phyloP scores from a whole-genome alignment of 2,113 vertebrate species.

The Garra rufa region DNA sequence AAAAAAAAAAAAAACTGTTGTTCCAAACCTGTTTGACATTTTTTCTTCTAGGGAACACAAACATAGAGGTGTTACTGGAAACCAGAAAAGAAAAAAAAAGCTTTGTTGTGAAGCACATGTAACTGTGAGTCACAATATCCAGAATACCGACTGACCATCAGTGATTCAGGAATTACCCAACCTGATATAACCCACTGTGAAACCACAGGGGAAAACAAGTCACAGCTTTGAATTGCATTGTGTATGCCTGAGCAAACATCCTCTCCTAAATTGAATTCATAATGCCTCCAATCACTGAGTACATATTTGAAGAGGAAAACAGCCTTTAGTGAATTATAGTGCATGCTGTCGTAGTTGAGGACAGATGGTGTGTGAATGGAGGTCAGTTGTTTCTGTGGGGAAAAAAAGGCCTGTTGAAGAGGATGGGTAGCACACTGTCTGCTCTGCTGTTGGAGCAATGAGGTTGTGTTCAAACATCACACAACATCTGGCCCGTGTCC shows the following conservation, averaged over 20 bases:
- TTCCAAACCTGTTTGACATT: not conserved
- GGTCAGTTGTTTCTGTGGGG: conserved; percentile 51
- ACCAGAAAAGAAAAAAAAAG: not conserved
- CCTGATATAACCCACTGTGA: conserved; percentile 38
- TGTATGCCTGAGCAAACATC: conserved; percentile 53
- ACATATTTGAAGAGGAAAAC: conserved; percentile 60
- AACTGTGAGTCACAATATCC: conserved; percentile 22
- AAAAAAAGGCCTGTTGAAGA: conserved; percentile 39
- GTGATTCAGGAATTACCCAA: conserved; percentile 45
- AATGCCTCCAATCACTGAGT: conserved; percentile 57
- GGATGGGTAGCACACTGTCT: conserved; percentile 13
- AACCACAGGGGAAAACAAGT: conserved; percentile 22
- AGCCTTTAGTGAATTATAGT: conserved; percentile 57
- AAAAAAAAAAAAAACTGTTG: no score
- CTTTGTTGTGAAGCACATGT: not conserved
- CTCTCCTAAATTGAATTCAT: conserved; percentile 57
- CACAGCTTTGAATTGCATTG: conserved; percentile 45
- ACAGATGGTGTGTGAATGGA: conserved; percentile 59
- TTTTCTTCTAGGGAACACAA: not conserved
- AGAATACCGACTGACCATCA: not conserved
- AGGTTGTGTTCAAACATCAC: conserved; percentile 42
- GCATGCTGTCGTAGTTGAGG: conserved; percentile 49
- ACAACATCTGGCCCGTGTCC: conserved; percentile 52
- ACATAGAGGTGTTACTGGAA: not conserved
- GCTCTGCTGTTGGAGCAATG: conserved; percentile 41